Evolutionary conservation across 1,140 invertebrate genomes (phyloP).

Genomic region (Aphaenogaster floridana): DNA sequence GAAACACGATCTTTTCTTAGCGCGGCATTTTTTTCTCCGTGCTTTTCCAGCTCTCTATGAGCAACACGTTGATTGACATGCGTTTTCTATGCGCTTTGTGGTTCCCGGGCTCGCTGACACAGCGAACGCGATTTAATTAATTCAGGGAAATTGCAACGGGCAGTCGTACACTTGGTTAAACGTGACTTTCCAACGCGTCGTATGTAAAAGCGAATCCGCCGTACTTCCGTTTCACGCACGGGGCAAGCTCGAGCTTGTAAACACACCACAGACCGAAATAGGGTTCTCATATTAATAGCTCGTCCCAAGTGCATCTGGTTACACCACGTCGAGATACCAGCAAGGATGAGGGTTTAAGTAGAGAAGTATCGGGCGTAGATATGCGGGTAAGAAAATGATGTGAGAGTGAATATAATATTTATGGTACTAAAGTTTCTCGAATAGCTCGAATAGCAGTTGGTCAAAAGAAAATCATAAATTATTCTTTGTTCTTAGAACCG

Average conservation of each 20-base stretch:
- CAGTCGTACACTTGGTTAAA: conserved; percentile 41
- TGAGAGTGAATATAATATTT: conserved; percentile 12
- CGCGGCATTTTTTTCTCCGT: neutral
- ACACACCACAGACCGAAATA: conserved; percentile 72
- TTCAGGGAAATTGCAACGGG: conserved; percentile 48
- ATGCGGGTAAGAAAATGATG: neutral
- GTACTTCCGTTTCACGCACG: conserved; percentile 66
- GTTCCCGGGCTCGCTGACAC: neutral
- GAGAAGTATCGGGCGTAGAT: neutral
- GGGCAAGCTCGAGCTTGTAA: conserved; percentile 65
- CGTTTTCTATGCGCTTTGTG: conserved; percentile 7
- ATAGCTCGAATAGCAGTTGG: neutral
- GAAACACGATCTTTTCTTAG: conserved; percentile 33
- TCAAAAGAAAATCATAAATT: neutral
- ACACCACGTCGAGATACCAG: conserved; percentile 53
- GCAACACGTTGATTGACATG: neutral
- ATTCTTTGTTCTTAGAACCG: neutral
- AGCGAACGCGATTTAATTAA: conserved; percentile 43
- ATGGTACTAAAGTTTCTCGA: neutral
- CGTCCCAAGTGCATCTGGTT: conserved; percentile 70
- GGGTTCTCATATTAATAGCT: conserved; percentile 73
- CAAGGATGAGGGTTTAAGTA: conserved; percentile 16
- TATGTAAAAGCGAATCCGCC: conserved; percentile 54
- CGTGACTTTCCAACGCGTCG: conserved; percentile 50
- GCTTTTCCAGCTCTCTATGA: neutral